Percentiles rank a stretch among this genome's conserved stretches.
Evolutionary conservation across 2,113 vertebrate species (phyloP).

Genomic region (Prochilodus magdalenae): DNA sequence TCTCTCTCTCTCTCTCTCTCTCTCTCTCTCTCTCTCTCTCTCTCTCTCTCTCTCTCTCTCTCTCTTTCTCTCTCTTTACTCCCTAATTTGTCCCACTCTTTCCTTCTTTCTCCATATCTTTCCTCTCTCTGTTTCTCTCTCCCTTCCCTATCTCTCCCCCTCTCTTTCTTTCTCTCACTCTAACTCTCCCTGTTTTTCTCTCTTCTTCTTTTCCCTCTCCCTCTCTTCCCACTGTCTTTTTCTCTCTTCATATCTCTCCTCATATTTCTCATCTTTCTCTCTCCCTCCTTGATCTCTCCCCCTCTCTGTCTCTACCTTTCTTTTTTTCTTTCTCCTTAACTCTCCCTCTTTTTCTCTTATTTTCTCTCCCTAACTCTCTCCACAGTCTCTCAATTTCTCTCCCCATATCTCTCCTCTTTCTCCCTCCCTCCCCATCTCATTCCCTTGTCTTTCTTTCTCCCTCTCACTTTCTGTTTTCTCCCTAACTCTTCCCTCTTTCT

Average conservation of each 20-base stretch:
- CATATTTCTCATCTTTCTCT: too few relatives aligned
- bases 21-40: too few relatives aligned
- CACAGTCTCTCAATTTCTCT: background rate
- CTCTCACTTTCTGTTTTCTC: too few relatives aligned
- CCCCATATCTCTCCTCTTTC: constrained; percentile 36
- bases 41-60: too few relatives aligned
- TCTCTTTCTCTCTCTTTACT: too few relatives aligned
- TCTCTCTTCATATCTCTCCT: background rate
- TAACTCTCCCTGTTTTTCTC: background rate
- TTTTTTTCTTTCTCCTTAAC: background rate
- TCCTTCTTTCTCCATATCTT: constrained; percentile 49
- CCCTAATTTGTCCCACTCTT: background rate
- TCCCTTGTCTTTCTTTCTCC: background rate
- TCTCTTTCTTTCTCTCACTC: background rate
- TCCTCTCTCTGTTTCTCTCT: constrained; percentile 81
- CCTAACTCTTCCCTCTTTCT: background rate
- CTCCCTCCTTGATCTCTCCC: too few relatives aligned
- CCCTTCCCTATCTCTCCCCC: background rate
- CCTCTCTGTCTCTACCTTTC: background rate
- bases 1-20: too few relatives aligned
- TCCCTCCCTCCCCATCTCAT: background rate
- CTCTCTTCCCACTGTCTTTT: background rate
- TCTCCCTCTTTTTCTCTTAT: background rate
- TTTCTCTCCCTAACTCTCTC: background rate
- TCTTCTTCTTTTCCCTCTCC: background rate